Evolutionary conservation across 30 jellyfish, hydroid and myxozoan species (phyloP).

Genomic region (Pseudorhiza aurosa): DNA sequence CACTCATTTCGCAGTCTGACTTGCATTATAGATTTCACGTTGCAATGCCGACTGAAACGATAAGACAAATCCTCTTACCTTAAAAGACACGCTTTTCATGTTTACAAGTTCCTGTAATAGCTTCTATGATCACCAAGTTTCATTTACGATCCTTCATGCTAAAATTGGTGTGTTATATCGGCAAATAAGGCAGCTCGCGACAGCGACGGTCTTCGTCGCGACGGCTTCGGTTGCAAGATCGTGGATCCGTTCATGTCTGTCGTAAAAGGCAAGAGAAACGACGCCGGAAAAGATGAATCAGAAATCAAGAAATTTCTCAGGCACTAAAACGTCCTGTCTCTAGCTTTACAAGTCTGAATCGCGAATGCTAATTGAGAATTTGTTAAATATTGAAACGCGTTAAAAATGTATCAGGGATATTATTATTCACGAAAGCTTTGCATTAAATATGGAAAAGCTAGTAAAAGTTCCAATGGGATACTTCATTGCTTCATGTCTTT

Average conservation of each 20-base stretch:
- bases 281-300: no score
- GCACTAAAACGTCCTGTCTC: neutral
- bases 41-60: no score
- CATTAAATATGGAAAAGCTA: constrained; percentile 80
- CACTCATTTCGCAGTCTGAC: no score
- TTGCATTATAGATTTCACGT: no score
- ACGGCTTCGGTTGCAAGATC: no score
- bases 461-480: constrained; percentile 35
- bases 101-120: no score
- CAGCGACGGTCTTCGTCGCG: no score
- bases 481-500: constrained; percentile 18
- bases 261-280: no score
- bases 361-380: constrained; percentile 3
- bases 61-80: no score
- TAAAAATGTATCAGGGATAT: constrained; percentile 77
- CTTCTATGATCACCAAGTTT: neutral
- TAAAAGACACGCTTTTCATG: no score
- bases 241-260: no score
- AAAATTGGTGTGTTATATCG: neutral
- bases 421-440: constrained; percentile 66
- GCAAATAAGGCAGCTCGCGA: neutral
- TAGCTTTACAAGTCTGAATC: neutral
- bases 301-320: no score
- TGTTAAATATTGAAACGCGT: constrained; percentile 53
- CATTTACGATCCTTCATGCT: neutral